A percentile compares a stretch with the other conserved stretches of the same genome.
Conservation (phyloP, 2,888 invertebrate species). For the Julus scandinavius region DNA sequence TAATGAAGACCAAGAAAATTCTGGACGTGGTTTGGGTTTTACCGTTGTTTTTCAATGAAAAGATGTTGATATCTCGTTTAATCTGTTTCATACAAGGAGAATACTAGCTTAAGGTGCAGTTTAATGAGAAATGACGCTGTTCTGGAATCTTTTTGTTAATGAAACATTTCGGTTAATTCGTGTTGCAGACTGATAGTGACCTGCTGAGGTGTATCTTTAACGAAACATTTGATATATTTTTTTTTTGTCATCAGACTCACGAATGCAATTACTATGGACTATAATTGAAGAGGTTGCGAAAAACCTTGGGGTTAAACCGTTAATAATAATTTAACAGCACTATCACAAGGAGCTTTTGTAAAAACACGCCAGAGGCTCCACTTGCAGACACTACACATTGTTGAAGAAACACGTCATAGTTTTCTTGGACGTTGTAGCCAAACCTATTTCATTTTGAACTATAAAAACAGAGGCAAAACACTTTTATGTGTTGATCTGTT, state of each 20-base stretch:
- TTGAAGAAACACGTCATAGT: not conserved
- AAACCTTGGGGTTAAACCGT: slow-evolving; percentile 9
- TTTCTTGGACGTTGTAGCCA: not conserved
- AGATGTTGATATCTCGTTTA: not conserved
- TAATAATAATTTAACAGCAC: not conserved
- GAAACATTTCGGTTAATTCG: not conserved
- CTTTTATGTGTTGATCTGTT: not conserved
- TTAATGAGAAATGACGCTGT: not conserved
- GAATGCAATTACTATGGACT: not conserved
- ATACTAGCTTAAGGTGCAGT: not conserved
- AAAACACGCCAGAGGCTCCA: not conserved
- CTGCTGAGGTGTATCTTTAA: not conserved
- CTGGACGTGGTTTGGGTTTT: too few species aligned
- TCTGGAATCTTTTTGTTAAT: not conserved
- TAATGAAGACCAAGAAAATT: too few species aligned
- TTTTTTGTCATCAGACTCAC: not conserved
- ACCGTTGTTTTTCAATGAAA: not conserved
- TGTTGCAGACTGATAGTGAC: too few species aligned
- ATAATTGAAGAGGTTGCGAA: slow-evolving; percentile 8
- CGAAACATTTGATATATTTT: too few species aligned
- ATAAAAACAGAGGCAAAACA: not conserved
- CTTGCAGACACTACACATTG: not conserved
- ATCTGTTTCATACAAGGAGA: not conserved
- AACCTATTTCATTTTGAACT: not conserved
- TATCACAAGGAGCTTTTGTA: too few species aligned